Percentiles rank a stretch among this genome's conserved stretches.
Conservation (phyloP, 2,888 invertebrate genomes). For the Acanthococcus lagerstroemiae region DNA sequence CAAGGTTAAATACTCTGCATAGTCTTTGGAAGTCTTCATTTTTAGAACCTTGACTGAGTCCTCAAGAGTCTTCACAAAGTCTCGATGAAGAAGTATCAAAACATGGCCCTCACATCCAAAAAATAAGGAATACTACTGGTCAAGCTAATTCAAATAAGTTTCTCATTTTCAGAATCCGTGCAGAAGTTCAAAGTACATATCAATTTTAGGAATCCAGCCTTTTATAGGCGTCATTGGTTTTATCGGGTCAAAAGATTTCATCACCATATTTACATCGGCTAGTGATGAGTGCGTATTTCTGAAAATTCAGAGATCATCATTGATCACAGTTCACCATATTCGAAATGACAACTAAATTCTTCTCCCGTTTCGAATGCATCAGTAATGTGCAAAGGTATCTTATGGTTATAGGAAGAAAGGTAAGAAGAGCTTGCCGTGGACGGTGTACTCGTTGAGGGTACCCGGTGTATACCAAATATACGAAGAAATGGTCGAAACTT, state of each 20-base stretch:
- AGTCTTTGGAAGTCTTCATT: no score
- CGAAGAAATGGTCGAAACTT: conserved; percentile 20
- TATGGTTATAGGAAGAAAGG: conserved; percentile 7
- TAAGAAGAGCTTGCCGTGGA: conserved; percentile 46
- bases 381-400: no score
- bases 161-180: background rate
- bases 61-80: no score
- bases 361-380: no score
- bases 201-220: conserved; percentile 7
- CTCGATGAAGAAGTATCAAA: no score
- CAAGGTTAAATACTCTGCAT: no score
- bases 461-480: conserved; percentile 41
- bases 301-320: background rate
- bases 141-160: background rate
- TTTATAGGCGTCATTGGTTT: conserved; percentile 17
- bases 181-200: background rate
- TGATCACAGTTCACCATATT: no score
- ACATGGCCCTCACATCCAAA: no score
- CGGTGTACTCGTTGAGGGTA: conserved; percentile 58
- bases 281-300: background rate
- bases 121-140: no score
- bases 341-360: no score
- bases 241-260: conserved; percentile 3
- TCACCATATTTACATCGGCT: conserved; percentile 7
- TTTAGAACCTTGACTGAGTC: no score